Evolutionary conservation across 2,113 vertebrate species (phyloP).

Genomic region (Pollachius pollachius): DNA sequence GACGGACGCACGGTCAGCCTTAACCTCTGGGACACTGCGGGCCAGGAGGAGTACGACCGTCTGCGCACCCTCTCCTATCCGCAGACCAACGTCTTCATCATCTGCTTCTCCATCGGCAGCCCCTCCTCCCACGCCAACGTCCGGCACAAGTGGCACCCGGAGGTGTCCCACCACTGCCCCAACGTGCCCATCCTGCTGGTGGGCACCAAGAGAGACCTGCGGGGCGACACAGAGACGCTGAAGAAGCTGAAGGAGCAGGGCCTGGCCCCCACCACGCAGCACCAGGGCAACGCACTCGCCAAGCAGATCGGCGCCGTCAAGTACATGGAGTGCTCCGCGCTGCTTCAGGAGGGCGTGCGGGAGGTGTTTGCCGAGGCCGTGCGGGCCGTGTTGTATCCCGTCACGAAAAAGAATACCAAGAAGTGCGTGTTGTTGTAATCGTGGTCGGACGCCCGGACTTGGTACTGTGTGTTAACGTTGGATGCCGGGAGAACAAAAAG

Average conservation of each 20-base stretch:
- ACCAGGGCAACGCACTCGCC: constrained; percentile 85
- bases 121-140: constrained; percentile 91
- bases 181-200: constrained; percentile 88
- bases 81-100: constrained; percentile 90
- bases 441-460: constrained; percentile 46
- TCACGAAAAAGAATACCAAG: constrained; percentile 85
- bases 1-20: constrained; percentile 91
- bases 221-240: constrained; percentile 83
- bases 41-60: constrained; percentile 91
- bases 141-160: constrained; percentile 92
- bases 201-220: constrained; percentile 90
- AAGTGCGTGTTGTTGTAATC: constrained; percentile 89
- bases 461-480: constrained; percentile 49
- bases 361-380: constrained; percentile 91
- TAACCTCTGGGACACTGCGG: constrained; percentile 94
- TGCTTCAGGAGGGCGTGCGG: constrained; percentile 86
- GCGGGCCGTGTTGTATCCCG: constrained; percentile 86
- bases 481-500: too few relatives aligned
- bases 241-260: constrained; percentile 93
- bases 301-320: constrained; percentile 92
- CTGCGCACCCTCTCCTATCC: constrained; percentile 90
- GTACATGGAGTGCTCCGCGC: constrained; percentile 90
- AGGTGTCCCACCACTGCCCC: constrained; percentile 92
- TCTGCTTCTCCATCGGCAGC: constrained; percentile 91
- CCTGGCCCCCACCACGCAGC: constrained; percentile 82